phyloP scores from a whole-genome alignment of 2,113 vertebrate genomes.

The Drymodes brunneopygia region DNA sequence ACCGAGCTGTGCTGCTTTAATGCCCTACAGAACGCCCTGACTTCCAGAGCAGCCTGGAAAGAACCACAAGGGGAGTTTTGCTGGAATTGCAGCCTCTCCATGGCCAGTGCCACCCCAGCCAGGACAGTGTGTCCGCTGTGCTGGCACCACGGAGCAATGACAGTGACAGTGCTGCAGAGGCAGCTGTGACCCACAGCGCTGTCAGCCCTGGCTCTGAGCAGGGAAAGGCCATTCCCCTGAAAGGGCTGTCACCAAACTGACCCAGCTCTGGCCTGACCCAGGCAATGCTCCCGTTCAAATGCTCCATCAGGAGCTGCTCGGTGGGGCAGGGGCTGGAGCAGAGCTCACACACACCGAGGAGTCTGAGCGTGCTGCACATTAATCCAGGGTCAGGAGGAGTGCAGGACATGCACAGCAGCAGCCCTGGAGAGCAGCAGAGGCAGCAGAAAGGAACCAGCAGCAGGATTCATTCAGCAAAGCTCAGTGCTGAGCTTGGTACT shows the following conservation, averaged over 20 bases:
- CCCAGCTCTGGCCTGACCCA: neutral
- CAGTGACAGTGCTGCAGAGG: neutral
- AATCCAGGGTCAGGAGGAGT: neutral
- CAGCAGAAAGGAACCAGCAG: neutral
- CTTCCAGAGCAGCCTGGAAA: neutral
- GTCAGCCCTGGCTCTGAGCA: neutral
- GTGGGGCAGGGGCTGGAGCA: neutral
- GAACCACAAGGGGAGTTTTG: rapidly evolving
- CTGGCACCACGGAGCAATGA: neutral
- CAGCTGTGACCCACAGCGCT: neutral
- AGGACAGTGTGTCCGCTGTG: neutral
- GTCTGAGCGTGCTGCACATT: rapidly evolving
- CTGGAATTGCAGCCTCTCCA: rapidly evolving
- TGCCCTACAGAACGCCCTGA: neutral
- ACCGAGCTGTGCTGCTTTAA: rapidly evolving
- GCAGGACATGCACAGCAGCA: neutral
- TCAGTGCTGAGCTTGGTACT: neutral
- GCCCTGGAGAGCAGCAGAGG: neutral
- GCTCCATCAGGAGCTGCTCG: rapidly evolving
- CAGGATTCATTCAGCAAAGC: neutral
- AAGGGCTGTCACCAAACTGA: neutral
- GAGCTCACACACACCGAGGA: neutral
- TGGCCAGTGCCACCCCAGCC: rapidly evolving
- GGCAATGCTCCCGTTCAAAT: neutral
- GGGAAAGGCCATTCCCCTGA: neutral